Percentiles rank a stretch among this genome's conserved stretches.
Conservation (phyloP, 2,888 invertebrate genomes). For the Prosapia bicincta region DNA sequence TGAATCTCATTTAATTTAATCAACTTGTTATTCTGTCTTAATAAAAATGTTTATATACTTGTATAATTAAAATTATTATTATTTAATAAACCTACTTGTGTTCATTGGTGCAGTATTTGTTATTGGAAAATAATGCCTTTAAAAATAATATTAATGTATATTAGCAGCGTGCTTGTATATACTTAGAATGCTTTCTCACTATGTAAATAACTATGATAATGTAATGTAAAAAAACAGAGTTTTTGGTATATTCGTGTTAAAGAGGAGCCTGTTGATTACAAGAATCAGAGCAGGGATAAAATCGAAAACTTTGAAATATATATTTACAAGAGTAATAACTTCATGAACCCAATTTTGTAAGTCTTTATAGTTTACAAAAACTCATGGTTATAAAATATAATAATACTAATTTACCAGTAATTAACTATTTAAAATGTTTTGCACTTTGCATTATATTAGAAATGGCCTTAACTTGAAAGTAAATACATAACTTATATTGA, state of each 20-base stretch:
- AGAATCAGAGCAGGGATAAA: background rate
- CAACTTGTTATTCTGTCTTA: slow-evolving; percentile 4
- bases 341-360: no score
- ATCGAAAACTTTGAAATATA: no score
- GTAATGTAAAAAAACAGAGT: background rate
- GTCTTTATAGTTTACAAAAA: no score
- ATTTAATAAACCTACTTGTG: slow-evolving; percentile 2
- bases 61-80: background rate
- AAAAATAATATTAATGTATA: background rate
- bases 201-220: background rate
- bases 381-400: no score
- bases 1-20: background rate
- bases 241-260: background rate
- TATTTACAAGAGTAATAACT: no score
- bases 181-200: background rate
- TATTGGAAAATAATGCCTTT: background rate
- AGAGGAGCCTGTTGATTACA: background rate
- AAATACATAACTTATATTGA: no score
- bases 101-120: background rate
- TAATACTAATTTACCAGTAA: no score
- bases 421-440: no score
- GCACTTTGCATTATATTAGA: no score
- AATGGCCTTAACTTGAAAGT: no score
- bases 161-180: background rate
- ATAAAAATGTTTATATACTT: slow-evolving; percentile 3